These are phyloP conservation scores for Apis laboriosa DNA, from an alignment of 1,140 invertebrate species.

Conservation along the genomic window DNA sequence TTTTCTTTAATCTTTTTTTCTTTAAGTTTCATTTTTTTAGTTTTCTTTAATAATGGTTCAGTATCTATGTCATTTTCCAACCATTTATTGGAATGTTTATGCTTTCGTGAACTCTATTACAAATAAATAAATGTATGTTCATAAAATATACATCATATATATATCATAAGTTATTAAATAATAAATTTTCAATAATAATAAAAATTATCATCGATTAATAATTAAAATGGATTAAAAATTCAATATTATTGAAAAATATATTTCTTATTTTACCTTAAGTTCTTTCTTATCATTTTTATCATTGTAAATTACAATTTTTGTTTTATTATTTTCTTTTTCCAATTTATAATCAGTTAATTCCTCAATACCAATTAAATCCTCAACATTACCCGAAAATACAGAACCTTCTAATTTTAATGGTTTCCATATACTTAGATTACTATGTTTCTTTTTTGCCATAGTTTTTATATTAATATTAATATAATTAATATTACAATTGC, in stretches of 20 bases:
- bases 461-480: background rate
- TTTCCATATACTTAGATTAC: slow-evolving; percentile 76
- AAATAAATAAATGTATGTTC: background rate
- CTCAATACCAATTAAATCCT: slow-evolving; percentile 84
- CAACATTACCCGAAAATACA: slow-evolving; percentile 77
- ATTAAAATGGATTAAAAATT: background rate
- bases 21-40: slow-evolving; percentile 13
- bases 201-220: background rate
- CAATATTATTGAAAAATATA: background rate
- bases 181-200: background rate
- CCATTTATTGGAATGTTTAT: slow-evolving; percentile 5
- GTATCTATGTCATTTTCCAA: background rate
- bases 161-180: background rate
- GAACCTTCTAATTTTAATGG: slow-evolving; percentile 82
- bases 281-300: slow-evolving; percentile 33
- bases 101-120: slow-evolving; percentile 47
- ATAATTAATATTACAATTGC: background rate
- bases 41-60: slow-evolving; percentile 31
- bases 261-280: slow-evolving; percentile 27
- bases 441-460: slow-evolving; percentile 47
- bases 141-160: background rate
- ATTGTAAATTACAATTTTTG: slow-evolving; percentile 61
- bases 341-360: slow-evolving; percentile 84
- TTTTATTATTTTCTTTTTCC: slow-evolving; percentile 73
- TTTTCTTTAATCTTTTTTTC: slow-evolving; percentile 15